Base-by-base conservation (phyloP, 2,113 vertebrate species). In the Indicator maculatus region DNA sequence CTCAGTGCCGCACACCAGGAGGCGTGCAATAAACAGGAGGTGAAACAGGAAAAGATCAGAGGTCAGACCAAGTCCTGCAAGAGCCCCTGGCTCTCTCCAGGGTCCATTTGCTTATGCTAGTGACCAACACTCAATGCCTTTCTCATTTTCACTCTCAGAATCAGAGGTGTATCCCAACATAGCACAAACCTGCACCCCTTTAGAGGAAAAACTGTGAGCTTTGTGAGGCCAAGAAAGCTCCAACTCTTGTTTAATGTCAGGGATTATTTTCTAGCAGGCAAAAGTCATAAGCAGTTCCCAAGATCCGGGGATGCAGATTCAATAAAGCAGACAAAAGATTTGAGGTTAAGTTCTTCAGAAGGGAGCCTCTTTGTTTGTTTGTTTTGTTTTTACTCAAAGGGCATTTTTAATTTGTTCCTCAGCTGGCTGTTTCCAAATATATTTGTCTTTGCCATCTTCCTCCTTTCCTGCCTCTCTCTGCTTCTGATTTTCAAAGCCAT, bases 291-390 rank as follows among this genome's bases (percentile, higher is more conserved):
- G 85, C 69, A 69, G 85, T 95, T 95, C 88, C 84, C 94, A 95
- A 92, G 88, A 95, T 95, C 91, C 50, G 30, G 89, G 86, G 82
- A 86, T 86, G 75, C 72, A 96, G 85, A 95, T 91, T 82, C 71
- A 89, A 93, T 97, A 93, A 95, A 95, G 65, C 79, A 95, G 85
- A 96, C 96, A 95, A 96, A 95, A 94, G 94, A 93, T 95, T 93
- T 96, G 94, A 95, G 93, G 94, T 95, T 95, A 71, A 38, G 65
- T 45, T 97, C 76, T 94, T 95, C 89, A 86, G 91, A 93, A 79
- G 93, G 91, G 91, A 96, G 72, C 73, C 80, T 96, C 92, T 95
- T 94, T 96, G 93, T 96, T 96, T 95, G 33, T 45, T 94, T 94
- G 85, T 73, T 95, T 96, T 96, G 81, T 89, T 95, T 95, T 93